phyloP scores from a whole-genome alignment of 2,113 vertebrate species.

The Misgurnus anguillicaudatus region DNA sequence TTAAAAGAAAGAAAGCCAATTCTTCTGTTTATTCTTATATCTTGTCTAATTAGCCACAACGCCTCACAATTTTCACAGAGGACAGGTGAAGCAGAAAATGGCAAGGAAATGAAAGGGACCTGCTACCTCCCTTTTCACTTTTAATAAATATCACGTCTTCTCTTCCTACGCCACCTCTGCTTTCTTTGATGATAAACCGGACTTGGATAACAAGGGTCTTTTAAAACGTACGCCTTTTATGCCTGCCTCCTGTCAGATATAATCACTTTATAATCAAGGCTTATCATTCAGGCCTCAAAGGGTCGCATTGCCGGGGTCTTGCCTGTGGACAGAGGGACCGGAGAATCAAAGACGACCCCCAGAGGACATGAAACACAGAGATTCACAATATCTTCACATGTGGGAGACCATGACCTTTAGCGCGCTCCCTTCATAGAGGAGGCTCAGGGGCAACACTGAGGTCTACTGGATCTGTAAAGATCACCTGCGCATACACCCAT shows the following conservation, averaged over 20 bases:
- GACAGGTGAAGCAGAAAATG: neutral
- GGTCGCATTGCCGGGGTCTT: neutral
- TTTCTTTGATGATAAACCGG: conserved; percentile 38
- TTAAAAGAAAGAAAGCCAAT: neutral
- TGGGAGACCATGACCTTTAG: conserved; percentile 40
- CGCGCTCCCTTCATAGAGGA: conserved; percentile 27
- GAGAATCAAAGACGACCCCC: conserved; percentile 26
- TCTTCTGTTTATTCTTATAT: neutral
- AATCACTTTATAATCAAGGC: conserved; percentile 45
- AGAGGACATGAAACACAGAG: conserved; percentile 43
- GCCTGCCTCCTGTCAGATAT: conserved; percentile 47
- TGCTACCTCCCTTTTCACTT: conserved; percentile 7
- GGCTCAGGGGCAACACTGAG: neutral
- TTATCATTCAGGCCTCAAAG: conserved; percentile 47
- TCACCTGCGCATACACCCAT: conserved; percentile 12
- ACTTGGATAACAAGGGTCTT: conserved; percentile 18
- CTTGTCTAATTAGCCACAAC: neutral
- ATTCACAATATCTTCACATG: conserved; percentile 22
- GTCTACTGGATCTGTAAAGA: conserved; percentile 22
- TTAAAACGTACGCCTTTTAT: conserved; percentile 43
- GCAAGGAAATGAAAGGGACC: conserved; percentile 10
- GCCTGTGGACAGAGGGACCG: conserved; percentile 30
- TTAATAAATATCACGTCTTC: conserved; percentile 29
- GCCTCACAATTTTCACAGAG: neutral
- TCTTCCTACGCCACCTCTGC: neutral